Evolutionary conservation across 2,888 invertebrate species (phyloP).

Genomic region (Prosapia bicincta): DNA sequence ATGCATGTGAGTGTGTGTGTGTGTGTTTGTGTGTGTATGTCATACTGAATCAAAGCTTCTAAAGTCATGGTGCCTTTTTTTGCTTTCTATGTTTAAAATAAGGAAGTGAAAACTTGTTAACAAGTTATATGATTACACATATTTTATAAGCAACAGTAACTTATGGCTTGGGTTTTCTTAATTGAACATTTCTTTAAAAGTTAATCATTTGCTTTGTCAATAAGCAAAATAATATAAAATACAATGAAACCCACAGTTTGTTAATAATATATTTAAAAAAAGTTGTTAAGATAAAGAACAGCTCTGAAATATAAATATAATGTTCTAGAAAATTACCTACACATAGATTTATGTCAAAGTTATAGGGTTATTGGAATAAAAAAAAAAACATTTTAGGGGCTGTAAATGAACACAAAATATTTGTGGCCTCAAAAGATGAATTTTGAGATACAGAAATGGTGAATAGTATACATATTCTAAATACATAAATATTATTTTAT

Average conservation of each 20-base stretch:
- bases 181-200: too few relatives aligned
- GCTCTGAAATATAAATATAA: not conserved
- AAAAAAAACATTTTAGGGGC: too few relatives aligned
- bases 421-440: too few relatives aligned
- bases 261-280: too few relatives aligned
- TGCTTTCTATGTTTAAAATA: slow-evolving; percentile 17
- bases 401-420: too few relatives aligned
- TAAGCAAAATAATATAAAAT: not conserved
- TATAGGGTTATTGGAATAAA: too few relatives aligned
- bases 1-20: not conserved
- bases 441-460: too few relatives aligned
- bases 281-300: not conserved
- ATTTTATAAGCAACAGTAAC: not conserved
- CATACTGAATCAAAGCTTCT: slow-evolving; percentile 34
- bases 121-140: not conserved
- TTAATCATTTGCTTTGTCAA: not conserved
- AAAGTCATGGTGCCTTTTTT: slow-evolving; percentile 34
- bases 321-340: not conserved
- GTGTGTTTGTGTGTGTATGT: slow-evolving; percentile 8
- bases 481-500: too few relatives aligned
- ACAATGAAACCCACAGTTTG: not conserved
- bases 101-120: not conserved
- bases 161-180: not conserved
- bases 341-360: not conserved
- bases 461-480: too few relatives aligned